A percentile compares a stretch with the other conserved stretches of the same genome.
Evolutionary conservation across 2,888 invertebrate species (phyloP).

Genomic region (Xiphydria camelus): DNA sequence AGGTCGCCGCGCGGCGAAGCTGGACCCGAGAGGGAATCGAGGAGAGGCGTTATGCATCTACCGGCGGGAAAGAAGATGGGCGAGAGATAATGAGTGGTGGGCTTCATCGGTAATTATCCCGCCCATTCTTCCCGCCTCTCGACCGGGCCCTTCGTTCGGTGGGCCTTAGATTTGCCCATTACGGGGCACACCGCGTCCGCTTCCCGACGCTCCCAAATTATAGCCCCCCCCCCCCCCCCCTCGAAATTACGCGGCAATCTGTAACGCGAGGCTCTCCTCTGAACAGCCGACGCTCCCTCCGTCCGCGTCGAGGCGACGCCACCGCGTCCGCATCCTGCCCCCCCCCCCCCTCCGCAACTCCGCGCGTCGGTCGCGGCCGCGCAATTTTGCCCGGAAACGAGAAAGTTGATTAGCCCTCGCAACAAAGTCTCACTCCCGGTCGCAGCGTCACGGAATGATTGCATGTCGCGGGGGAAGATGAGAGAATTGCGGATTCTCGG

Average conservation of each 20-base stretch:
- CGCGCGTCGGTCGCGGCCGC: no score
- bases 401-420: no score
- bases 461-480: no score
- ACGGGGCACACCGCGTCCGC: conserved; percentile 24
- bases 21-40: conserved; percentile 25
- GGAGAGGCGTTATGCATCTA: conserved; percentile 30
- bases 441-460: no score
- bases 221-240: conserved; percentile 51
- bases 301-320: no score
- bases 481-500: no score
- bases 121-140: conserved; percentile 55
- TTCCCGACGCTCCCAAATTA: conserved; percentile 45
- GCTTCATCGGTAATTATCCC: conserved; percentile 55
- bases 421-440: no score
- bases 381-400: no score
- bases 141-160: conserved; percentile 37
- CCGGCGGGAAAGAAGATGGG: conserved; percentile 9
- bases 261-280: no score
- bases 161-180: conserved; percentile 49
- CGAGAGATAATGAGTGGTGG: conserved; percentile 52
- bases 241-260: conserved; percentile 51
- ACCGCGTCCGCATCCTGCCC: no score
- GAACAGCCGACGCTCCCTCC: no score
- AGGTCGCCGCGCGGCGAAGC: background rate
- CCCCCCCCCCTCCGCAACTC: no score